A percentile compares a stretch with the other conserved stretches of the same genome.
Evolutionary conservation across 2,113 vertebrate species (phyloP).

Genomic region (Microtus oregoni): DNA sequence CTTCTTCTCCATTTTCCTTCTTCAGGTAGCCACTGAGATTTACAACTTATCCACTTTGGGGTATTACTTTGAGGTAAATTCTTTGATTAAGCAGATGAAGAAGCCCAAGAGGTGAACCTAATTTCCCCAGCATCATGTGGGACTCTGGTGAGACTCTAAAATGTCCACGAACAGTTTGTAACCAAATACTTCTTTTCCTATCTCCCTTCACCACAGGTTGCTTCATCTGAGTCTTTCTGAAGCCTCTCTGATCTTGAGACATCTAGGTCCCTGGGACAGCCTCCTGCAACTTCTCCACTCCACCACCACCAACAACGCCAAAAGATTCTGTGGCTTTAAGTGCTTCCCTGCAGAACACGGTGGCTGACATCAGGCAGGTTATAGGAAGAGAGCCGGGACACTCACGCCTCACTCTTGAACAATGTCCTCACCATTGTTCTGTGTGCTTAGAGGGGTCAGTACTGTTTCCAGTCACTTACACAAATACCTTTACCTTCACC

Average conservation of each 20-base stretch:
- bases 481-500: fast-evolving
- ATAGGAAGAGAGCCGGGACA: too few relatives aligned
- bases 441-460: fast-evolving
- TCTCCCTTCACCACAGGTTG: neutral
- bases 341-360: neutral
- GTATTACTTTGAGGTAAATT: neutral
- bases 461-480: fast-evolving
- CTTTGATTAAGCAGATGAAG: neutral
- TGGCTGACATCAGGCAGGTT: fast-evolving
- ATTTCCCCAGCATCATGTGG: neutral
- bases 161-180: fast-evolving
- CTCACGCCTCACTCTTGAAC: fast-evolving
- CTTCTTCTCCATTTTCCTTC: neutral
- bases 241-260: neutral
- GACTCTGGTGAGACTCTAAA: neutral
- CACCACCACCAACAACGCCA: fast-evolving
- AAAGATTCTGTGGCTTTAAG: neutral
- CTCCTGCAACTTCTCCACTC: fast-evolving
- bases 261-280: neutral
- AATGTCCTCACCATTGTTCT: fast-evolving
- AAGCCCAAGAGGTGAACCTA: neutral
- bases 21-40: neutral
- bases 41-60: neutral
- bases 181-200: neutral
- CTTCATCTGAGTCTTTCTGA: neutral